Conservation (phyloP, 1,140 invertebrate genomes). For the Solenopsis fugax region DNA sequence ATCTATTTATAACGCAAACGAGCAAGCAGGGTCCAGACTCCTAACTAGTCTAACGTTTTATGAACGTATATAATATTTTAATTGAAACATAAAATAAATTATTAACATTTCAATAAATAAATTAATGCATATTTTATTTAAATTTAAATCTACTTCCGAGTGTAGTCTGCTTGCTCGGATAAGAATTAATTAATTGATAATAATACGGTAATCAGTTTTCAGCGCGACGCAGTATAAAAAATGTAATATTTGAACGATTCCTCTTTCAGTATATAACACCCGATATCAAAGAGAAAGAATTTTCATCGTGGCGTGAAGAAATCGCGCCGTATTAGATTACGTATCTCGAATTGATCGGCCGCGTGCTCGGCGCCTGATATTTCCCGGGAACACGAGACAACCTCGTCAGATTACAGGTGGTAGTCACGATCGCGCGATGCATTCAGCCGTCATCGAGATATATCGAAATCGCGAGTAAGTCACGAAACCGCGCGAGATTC, state of each 20-base stretch:
- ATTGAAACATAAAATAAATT: too few relatives aligned
- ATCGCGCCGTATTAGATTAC: conserved; percentile 50
- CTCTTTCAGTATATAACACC: conserved; percentile 5
- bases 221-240: background rate
- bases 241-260: background rate
- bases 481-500: conserved; percentile 31
- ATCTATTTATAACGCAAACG: too few relatives aligned
- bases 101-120: too few relatives aligned
- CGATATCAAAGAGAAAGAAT: conserved; percentile 20
- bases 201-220: background rate
- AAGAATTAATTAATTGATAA: background rate
- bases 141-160: too few relatives aligned
- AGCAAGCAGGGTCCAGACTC: too few relatives aligned
- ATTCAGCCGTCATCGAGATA: conserved; percentile 50
- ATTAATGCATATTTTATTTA: too few relatives aligned
- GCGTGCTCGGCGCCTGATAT: conserved; percentile 47
- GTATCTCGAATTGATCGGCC: conserved; percentile 53
- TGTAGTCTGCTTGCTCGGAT: too few relatives aligned
- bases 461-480: conserved; percentile 46
- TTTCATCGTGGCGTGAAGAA: conserved; percentile 30
- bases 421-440: conserved; percentile 47
- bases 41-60: too few relatives aligned
- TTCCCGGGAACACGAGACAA: conserved; percentile 55
- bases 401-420: conserved; percentile 51
- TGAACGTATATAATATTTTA: too few relatives aligned